Percentiles rank a stretch among this genome's conserved stretches.
These are phyloP conservation scores for Brachypalpus laphriformis DNA, from an alignment of 2,888 invertebrate species.

Conservation along the genomic window DNA sequence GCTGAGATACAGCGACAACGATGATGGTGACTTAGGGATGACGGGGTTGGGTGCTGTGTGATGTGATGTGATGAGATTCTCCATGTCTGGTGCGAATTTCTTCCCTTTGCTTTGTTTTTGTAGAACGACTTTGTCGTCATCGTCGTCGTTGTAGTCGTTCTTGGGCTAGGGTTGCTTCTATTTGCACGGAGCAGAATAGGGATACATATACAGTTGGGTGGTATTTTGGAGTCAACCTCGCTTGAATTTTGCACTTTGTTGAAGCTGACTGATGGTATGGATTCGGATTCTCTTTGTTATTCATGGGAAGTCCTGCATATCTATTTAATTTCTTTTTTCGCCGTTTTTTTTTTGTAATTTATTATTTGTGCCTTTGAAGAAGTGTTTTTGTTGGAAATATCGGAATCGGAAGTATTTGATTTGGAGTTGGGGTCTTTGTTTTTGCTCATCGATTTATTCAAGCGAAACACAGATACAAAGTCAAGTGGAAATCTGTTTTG, in stretches of 20 bases:
- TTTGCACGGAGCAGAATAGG: constrained; percentile 26
- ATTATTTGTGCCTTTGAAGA: constrained; percentile 35
- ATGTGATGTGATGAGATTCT: constrained; percentile 69
- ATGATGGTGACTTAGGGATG: constrained; percentile 14
- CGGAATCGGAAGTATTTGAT: constrained; percentile 58
- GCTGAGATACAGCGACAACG: constrained; percentile 37
- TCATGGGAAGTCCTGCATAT: constrained; percentile 53
- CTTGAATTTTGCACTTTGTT: constrained; percentile 63
- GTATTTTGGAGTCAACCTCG: constrained; percentile 51
- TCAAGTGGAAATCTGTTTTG: constrained; percentile 57
- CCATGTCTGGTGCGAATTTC: constrained; percentile 72
- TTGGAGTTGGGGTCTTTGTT: constrained; percentile 42
- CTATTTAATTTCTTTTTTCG: constrained; percentile 37
- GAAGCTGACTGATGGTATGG: constrained; percentile 49
- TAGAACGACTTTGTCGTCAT: constrained; percentile 17
- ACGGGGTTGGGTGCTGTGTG: constrained; percentile 7
- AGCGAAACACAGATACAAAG: constrained; percentile 50
- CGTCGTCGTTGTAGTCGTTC: constrained; percentile 14
- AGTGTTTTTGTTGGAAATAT: constrained; percentile 48
- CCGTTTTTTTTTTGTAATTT: constrained; percentile 37
- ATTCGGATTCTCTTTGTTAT: constrained; percentile 63
- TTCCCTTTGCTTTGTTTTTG: constrained; percentile 52
- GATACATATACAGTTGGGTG: constrained; percentile 18
- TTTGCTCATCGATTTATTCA: constrained; percentile 65
- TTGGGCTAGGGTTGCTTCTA: constrained; percentile 48